These are phyloP conservation scores for Drosophila colorata DNA, from an alignment of 2,888 invertebrate species.

Conservation along the genomic window DNA sequence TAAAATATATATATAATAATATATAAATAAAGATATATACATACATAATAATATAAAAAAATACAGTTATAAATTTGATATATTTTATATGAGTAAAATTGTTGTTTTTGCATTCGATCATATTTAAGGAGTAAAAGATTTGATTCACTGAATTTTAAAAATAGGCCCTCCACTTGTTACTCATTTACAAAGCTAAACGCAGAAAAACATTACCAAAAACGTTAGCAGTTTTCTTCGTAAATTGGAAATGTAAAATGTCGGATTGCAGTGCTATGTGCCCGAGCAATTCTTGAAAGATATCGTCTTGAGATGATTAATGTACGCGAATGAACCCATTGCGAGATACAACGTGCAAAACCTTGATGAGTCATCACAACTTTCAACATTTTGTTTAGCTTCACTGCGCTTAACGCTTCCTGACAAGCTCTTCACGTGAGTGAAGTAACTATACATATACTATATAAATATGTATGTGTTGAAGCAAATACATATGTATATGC, in stretches of 20 bases:
- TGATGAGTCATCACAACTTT: conserved; percentile 42
- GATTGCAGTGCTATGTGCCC: neutral
- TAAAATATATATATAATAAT: no score
- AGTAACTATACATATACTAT: conserved; percentile 1
- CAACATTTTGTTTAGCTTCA: conserved; percentile 27
- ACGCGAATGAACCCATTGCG: conserved; percentile 13
- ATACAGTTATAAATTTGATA: no score
- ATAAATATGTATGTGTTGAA: neutral
- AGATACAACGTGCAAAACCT: conserved; percentile 14
- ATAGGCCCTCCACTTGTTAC: no score
- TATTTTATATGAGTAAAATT: no score
- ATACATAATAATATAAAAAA: no score
- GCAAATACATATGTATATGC: neutral
- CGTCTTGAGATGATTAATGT: neutral
- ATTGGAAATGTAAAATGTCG: neutral
- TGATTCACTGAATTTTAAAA: no score
- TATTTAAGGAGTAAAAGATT: no score
- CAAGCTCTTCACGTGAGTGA: conserved; percentile 2
- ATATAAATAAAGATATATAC: no score
- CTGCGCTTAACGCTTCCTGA: conserved; percentile 18
- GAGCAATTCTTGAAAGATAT: neutral
- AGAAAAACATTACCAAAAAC: no score
- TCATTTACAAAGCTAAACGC: no score
- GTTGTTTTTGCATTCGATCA: no score
- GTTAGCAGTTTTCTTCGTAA: neutral